Conservation (phyloP, 2,888 invertebrate genomes). For the Cryptocephalus moraei region DNA sequence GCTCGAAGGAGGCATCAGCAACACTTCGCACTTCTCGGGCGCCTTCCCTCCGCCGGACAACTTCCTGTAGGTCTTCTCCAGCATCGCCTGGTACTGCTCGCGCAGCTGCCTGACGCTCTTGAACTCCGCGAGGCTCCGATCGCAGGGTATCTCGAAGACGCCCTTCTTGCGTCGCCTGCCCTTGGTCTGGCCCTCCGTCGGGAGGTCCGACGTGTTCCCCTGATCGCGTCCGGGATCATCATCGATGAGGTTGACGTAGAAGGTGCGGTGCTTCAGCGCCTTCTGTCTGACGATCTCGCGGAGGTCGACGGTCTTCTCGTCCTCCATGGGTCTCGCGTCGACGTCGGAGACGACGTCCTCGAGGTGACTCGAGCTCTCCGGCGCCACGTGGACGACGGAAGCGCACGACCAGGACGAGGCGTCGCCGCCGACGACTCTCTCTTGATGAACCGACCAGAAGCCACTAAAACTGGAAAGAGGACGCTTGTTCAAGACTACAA, state of each 20-base stretch:
- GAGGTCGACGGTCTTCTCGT: conserved; percentile 12
- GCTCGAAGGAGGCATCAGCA: conserved; percentile 30
- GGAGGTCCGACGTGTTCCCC: conserved; percentile 19
- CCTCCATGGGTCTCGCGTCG: no score
- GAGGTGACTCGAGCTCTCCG: no score
- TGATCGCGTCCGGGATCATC: conserved; percentile 5
- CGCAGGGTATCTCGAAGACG: conserved; percentile 25
- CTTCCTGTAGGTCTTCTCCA: conserved; percentile 25
- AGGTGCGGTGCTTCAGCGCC: conserved; percentile 29
- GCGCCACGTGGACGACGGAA: no score
- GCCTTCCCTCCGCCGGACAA: conserved; percentile 6
- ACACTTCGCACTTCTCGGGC: conserved; percentile 6
- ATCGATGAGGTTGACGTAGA: conserved; percentile 24
- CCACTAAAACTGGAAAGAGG: no score
- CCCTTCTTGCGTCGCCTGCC: conserved; percentile 30
- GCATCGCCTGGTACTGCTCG: conserved; percentile 29
- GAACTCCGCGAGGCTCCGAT: conserved; percentile 19
- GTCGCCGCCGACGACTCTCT: no score
- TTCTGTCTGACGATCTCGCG: conserved; percentile 25
- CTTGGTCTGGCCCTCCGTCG: conserved; percentile 6
- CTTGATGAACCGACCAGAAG: no score
- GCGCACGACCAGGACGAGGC: no score
- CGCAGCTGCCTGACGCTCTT: conserved; percentile 31
- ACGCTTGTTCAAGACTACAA: no score
- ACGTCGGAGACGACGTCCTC: no score